Evolutionary conservation across 2,113 vertebrate species (phyloP).

Genomic region (Pelusios castaneus): DNA sequence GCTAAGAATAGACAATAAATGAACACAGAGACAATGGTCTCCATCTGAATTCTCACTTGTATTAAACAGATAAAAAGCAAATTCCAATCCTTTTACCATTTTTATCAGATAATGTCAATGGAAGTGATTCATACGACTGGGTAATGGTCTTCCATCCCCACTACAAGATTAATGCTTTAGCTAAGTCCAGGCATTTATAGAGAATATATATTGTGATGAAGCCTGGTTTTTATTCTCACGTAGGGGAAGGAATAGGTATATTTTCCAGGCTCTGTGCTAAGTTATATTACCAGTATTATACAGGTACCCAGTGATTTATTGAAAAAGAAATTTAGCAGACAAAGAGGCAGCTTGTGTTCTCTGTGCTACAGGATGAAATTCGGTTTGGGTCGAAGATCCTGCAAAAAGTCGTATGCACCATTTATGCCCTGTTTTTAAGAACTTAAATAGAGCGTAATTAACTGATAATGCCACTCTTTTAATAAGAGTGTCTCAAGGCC

Average conservation of each 20-base stretch:
- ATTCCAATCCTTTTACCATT: conserved; percentile 14
- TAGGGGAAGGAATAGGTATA: background rate
- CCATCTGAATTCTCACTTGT: conserved; percentile 17
- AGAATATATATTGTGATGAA: background rate
- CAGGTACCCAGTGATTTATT: background rate
- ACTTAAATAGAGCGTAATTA: background rate
- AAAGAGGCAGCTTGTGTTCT: background rate
- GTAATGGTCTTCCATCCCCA: background rate
- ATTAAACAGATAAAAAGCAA: background rate
- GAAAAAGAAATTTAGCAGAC: background rate
- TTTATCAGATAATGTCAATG: background rate
- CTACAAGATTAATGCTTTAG: conserved; percentile 27
- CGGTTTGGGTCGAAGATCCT: background rate
- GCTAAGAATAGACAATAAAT: conserved; percentile 34
- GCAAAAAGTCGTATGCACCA: background rate
- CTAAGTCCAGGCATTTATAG: background rate
- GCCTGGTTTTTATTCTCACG: background rate
- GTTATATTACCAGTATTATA: background rate
- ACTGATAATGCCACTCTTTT: background rate
- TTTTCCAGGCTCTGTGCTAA: background rate
- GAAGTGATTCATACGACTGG: background rate
- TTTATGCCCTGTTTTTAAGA: background rate
- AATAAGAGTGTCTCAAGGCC: background rate
- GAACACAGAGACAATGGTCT: conserved; percentile 8
- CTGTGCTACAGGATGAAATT: background rate